Base-by-base conservation (phyloP, 1,140 invertebrate species). In the Temnothorax curvispinosus region DNA sequence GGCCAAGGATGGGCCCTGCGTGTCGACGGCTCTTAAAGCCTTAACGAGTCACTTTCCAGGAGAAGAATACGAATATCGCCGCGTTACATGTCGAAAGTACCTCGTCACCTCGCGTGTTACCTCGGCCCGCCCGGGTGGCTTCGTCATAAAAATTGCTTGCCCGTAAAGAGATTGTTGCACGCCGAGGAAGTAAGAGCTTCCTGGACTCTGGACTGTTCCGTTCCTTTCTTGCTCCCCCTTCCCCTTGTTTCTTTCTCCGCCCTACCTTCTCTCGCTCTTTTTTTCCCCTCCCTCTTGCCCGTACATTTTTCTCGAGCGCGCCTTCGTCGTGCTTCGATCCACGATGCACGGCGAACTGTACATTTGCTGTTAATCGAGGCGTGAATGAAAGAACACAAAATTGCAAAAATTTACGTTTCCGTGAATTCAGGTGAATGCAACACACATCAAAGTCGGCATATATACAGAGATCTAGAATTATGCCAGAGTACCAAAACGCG, bases 71-170 rank as follows among this genome's bases (percentile, higher is more conserved):
- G 72, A 85, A 67, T 69, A 76, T 54, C 38, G 60, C 56, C 13
- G 35, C 67, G 72, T 84, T 38, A 54, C 67, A 85, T 64, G 87
- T 87, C 85, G 87, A 91, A 91, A 91, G 85, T 72, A 84, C 21
- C 64, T 85, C 88, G 91, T 93, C 92, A 93, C 92, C 91, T 95
- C 90, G 94, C 94, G 95, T 95, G 95, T 92, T 93, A 92, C 91
- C 87, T 94, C 93, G 92, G 92, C 76, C 91, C 93, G 93, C 92
- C 92, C 93, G 89, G 93, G 92, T 94, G 94, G 91, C 85, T 95
- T 91, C 91, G 94, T 94, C 94, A 91, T 95, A 94, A 95, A 95
- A 95, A 95, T 95, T 95, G 94, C 94, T 93, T 94, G 94, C 93
- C 92, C 94, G 94, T 95, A 95, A 95, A 95, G 94, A 94, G 93